phyloP scores from a whole-genome alignment of 2,797 vertebrate genomes.

The Onychomys torridus region DNA sequence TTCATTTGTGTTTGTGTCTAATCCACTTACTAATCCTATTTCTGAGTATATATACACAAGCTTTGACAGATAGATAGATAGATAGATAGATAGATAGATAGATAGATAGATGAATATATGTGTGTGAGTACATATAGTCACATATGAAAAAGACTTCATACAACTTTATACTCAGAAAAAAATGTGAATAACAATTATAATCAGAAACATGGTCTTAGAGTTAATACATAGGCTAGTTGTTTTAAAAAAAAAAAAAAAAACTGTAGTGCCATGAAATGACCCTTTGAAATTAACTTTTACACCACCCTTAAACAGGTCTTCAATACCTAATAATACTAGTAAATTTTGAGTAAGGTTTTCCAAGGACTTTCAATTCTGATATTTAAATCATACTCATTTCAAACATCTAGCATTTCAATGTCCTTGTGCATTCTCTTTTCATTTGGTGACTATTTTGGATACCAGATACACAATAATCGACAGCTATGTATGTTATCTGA shows the following conservation, averaged over 20 bases:
- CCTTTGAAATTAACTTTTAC: constrained; percentile 1
- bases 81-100: too few relatives aligned
- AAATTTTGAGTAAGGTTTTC: not conserved
- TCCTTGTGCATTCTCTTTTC: not conserved
- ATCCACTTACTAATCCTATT: not conserved
- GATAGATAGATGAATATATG: too few relatives aligned
- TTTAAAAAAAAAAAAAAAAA: not conserved
- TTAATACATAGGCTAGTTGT: not conserved
- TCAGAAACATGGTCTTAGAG: not conserved
- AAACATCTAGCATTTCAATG: not conserved
- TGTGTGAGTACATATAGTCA: not conserved
- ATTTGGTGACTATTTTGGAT: not conserved
- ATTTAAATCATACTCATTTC: not conserved
- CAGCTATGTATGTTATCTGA: not conserved
- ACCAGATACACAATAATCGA: not conserved
- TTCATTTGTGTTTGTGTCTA: not conserved
- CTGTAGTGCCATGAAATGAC: not conserved
- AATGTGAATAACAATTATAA: not conserved
- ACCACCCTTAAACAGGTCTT: not conserved
- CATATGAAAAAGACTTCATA: not conserved
- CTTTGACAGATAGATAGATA: not conserved
- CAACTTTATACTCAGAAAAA: not conserved
- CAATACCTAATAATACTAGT: not conserved
- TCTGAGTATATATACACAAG: not conserved
- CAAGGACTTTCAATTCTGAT: not conserved